phyloP scores from a whole-genome alignment of 2,888 invertebrate genomes.

The Yponomeuta evonymella region DNA sequence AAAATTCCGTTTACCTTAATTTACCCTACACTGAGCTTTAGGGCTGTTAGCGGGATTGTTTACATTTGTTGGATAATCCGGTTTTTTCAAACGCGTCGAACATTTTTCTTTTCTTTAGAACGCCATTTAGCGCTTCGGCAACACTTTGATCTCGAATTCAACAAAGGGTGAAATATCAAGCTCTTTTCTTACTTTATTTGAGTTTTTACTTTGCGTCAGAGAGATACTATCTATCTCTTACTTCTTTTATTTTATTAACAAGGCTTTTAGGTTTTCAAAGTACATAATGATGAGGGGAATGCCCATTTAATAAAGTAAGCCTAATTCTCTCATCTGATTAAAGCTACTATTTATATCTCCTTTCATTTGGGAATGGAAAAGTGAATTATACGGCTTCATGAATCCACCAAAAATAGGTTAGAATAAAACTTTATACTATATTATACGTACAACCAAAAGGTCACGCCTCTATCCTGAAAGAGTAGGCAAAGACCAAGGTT shows the following conservation, averaged over 20 bases:
- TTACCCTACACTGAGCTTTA: conserved; percentile 65
- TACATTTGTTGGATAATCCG: conserved; percentile 57
- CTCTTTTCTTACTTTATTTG: conserved; percentile 9
- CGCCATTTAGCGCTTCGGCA: conserved; percentile 9
- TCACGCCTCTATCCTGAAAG: no score
- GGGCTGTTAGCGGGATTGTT: conserved; percentile 58
- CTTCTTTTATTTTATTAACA: not conserved
- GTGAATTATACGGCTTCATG: no score
- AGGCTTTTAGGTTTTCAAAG: not conserved
- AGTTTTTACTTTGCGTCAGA: conserved; percentile 10
- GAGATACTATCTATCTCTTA: not conserved
- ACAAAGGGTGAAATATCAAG: conserved; percentile 15
- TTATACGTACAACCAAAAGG: no score
- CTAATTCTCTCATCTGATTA: no score
- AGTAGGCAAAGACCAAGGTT: no score
- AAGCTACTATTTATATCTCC: no score
- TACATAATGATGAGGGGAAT: not conserved
- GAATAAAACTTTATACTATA: no score
- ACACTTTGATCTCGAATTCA: conserved; percentile 13
- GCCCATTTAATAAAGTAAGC: not conserved
- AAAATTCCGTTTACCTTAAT: conserved; percentile 72
- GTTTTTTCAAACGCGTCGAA: conserved; percentile 19
- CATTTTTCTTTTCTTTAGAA: conserved; percentile 11
- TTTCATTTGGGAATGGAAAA: no score
- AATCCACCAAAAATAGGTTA: no score